Evolutionary conservation across 1,140 invertebrate genomes (phyloP).

Genomic region (Amphibalanus amphitrite): DNA sequence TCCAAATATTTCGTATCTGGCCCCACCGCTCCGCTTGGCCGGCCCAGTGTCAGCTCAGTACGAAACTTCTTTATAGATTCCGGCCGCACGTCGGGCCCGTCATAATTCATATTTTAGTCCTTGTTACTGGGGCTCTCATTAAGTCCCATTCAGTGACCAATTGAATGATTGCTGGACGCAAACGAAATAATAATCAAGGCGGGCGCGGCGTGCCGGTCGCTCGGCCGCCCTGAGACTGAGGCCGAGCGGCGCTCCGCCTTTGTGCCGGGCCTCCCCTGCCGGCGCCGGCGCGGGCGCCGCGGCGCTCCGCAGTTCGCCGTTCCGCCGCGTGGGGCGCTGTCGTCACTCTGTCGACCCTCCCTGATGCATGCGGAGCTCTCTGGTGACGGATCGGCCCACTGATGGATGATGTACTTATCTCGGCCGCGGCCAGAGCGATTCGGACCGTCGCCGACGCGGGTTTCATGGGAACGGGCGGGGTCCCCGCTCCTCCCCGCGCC

Average conservation of each 20-base stretch:
- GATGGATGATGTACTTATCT: neutral
- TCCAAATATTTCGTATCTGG: too few species aligned
- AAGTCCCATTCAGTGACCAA: neutral
- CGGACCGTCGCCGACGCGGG: too few species aligned
- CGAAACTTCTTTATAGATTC: neutral
- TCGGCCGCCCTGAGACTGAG: neutral
- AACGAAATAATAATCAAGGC: slow-evolving; percentile 1
- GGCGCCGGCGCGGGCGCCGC: too few species aligned
- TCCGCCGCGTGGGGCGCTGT: neutral
- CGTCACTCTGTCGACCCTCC: neutral
- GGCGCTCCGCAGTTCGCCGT: neutral
- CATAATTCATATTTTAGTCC: neutral
- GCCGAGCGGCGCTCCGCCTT: neutral
- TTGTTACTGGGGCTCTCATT: neutral
- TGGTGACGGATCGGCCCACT: neutral
- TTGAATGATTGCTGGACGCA: neutral
- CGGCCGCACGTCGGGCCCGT: neutral
- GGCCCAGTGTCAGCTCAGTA: too few species aligned
- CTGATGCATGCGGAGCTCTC: neutral
- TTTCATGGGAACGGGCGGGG: too few species aligned
- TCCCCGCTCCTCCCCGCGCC: too few species aligned
- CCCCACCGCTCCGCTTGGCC: too few species aligned
- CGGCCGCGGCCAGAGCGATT: neutral
- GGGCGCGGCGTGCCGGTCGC: neutral
- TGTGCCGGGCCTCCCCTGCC: neutral